phyloP scores from a whole-genome alignment of 2,113 vertebrate species.

The Hippolais icterina region DNA sequence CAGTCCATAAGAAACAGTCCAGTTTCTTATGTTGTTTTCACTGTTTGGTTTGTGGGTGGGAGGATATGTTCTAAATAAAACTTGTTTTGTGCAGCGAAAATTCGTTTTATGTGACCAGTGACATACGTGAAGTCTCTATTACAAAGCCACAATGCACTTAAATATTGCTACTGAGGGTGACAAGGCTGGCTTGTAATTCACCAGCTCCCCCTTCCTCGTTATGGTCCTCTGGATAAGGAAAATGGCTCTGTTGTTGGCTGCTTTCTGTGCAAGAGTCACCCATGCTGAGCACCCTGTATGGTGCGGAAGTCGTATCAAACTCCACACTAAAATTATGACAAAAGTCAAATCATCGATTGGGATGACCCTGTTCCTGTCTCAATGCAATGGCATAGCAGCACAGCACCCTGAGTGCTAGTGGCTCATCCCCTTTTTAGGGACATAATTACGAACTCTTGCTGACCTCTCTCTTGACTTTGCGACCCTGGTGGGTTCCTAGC shows the following conservation, averaged over 20 bases:
- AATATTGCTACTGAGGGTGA: not conserved
- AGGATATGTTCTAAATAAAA: not conserved
- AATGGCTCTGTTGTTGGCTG: not conserved
- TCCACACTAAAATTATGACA: not conserved
- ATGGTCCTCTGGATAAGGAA: not conserved
- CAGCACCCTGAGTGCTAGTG: not conserved
- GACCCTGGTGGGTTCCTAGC: not conserved
- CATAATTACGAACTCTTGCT: not conserved
- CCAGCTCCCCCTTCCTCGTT: not conserved
- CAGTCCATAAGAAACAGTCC: not conserved
- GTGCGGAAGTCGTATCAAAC: not conserved
- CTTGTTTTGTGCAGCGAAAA: not conserved
- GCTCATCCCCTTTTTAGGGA: not conserved
- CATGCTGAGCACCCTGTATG: not conserved
- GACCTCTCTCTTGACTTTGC: not conserved
- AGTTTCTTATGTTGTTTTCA: not conserved
- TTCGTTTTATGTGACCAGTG: not conserved
- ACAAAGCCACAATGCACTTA: not conserved
- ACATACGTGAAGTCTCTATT: not conserved
- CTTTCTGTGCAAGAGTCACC: not conserved
- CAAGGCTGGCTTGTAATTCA: not conserved
- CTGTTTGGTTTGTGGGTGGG: not conserved
- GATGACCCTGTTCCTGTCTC: not conserved
- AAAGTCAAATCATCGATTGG: not conserved
- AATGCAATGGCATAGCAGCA: not conserved